Conservation (phyloP, 2,797 vertebrate species). For the Ispidina picta region DNA sequence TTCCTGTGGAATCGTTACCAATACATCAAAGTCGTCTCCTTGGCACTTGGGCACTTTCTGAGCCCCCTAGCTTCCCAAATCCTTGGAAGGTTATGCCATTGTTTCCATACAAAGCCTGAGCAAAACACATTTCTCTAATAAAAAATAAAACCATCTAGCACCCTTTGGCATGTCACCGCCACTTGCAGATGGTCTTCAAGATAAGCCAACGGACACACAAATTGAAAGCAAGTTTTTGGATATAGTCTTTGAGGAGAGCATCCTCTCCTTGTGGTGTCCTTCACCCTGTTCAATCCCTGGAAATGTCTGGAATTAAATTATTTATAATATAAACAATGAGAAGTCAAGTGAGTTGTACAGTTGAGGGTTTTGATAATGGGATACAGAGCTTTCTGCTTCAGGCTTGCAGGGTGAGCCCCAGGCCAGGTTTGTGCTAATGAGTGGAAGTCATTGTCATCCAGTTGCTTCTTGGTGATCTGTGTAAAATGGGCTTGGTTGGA, state of each 20-base stretch:
- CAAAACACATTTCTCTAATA: background rate
- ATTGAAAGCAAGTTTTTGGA: background rate
- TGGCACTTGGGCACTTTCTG: background rate
- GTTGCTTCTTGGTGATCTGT: background rate
- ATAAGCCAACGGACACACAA: background rate
- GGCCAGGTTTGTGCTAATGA: background rate
- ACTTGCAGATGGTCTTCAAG: background rate
- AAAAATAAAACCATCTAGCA: background rate
- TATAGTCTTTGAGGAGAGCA: background rate
- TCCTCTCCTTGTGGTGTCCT: background rate
- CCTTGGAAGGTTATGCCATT: background rate
- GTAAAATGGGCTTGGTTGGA: background rate
- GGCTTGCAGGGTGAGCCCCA: background rate
- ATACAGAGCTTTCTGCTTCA: constrained; percentile 4
- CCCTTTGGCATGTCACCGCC: background rate
- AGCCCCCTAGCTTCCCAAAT: background rate
- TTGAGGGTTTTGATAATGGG: constrained; percentile 9
- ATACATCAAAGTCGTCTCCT: constrained; percentile 9
- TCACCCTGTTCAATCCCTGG: background rate
- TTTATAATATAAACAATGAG: constrained; percentile 31
- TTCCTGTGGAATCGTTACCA: background rate
- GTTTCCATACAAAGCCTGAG: background rate
- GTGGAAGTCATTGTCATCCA: background rate
- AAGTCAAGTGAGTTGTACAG: background rate
- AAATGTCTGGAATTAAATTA: constrained; percentile 10